Conservation (phyloP, 2,113 vertebrate genomes). For the Tyto alba region DNA sequence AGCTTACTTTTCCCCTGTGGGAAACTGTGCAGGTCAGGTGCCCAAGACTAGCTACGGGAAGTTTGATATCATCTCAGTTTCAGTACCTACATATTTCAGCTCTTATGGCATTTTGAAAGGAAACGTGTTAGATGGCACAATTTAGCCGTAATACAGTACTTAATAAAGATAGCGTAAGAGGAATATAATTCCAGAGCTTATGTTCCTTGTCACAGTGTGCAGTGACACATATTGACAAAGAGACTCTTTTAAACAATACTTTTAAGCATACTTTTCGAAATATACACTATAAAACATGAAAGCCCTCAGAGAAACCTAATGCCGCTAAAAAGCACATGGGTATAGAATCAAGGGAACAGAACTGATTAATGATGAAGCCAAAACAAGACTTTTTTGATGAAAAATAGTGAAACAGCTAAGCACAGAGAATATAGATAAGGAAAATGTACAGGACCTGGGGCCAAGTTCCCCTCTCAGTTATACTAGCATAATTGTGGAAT, state of each 20-base stretch:
- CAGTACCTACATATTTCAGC: slow-evolving; percentile 58
- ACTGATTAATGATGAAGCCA: not conserved
- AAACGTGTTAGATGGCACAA: slow-evolving; percentile 27
- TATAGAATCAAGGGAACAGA: not conserved
- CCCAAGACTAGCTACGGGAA: slow-evolving; percentile 63
- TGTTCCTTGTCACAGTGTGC: not conserved
- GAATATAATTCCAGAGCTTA: not conserved
- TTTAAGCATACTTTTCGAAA: not conserved
- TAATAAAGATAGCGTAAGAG: not conserved
- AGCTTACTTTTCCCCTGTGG: slow-evolving; percentile 71
- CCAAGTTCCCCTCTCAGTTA: slow-evolving; percentile 36
- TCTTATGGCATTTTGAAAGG: slow-evolving; percentile 40
- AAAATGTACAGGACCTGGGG: not conserved
- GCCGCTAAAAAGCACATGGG: not conserved
- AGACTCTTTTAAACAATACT: not conserved
- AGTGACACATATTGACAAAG: not conserved
- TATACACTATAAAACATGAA: not conserved
- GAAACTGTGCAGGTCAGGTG: slow-evolving; percentile 71
- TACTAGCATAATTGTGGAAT: slow-evolving; percentile 7
- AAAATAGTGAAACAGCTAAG: not conserved
- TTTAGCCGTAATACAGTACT: not conserved
- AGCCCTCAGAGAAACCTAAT: not conserved
- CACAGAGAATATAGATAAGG: not conserved
- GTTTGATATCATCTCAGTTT: slow-evolving; percentile 63
- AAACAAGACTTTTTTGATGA: not conserved